phyloP scores from a whole-genome alignment of 2,113 vertebrate genomes.

The Rhea pennata region DNA sequence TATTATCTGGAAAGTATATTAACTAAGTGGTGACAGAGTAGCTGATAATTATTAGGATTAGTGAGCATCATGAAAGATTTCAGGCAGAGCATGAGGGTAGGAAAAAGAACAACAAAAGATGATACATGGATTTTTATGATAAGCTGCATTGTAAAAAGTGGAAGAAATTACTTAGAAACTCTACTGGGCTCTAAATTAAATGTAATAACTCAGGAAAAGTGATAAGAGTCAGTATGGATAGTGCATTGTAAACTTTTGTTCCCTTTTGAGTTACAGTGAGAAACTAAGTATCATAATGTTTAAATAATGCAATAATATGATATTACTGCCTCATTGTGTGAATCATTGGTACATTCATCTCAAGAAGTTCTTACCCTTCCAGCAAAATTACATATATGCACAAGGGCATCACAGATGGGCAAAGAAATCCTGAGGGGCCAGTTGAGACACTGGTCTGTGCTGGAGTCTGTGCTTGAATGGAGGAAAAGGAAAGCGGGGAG shows the following conservation, averaged over 20 bases:
- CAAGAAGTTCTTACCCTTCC: not conserved
- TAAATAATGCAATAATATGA: not conserved
- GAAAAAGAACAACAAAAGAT: not conserved
- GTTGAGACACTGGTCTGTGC: not conserved
- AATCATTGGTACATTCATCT: not conserved
- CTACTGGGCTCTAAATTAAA: not conserved
- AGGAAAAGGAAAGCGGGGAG: not conserved
- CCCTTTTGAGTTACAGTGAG: not conserved
- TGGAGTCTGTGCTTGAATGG: not conserved
- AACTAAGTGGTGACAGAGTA: not conserved
- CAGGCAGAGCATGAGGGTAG: not conserved
- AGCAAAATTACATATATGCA: not conserved
- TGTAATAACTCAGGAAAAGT: not conserved
- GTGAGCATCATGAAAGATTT: not conserved
- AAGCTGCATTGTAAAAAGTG: not conserved
- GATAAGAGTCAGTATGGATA: not conserved
- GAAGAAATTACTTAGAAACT: not conserved
- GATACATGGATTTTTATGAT: not conserved
- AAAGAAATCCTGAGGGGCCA: not conserved
- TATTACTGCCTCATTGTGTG: not conserved
- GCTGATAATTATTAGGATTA: not conserved
- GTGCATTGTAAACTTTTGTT: not conserved
- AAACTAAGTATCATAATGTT: not conserved
- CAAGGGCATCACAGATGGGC: not conserved
- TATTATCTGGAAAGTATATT: not conserved